Conservation (phyloP, 2,888 invertebrate genomes). For the Amiota mariae region DNA sequence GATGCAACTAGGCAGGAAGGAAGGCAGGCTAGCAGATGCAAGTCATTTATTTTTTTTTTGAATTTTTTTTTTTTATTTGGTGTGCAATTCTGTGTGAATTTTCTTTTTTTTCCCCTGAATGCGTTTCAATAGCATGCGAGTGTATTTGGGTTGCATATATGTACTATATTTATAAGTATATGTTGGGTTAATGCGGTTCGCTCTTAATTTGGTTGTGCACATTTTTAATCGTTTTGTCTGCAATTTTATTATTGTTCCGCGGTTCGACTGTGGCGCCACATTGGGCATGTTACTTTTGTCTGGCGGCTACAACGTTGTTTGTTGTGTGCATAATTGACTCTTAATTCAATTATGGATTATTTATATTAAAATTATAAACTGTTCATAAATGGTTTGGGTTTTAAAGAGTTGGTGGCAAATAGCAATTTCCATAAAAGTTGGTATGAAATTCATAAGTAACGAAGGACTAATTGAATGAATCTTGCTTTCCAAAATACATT, state of each 20-base stretch:
- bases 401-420: too few species aligned
- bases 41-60: not conserved
- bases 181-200: not conserved
- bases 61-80: not conserved
- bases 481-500: too few species aligned
- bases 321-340: not conserved
- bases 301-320: not conserved
- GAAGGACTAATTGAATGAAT: too few species aligned
- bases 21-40: too few species aligned
- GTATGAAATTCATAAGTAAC: too few species aligned
- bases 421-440: too few species aligned
- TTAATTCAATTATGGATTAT: not conserved
- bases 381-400: not conserved
- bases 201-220: not conserved
- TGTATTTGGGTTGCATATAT: not conserved
- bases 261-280: slow-evolving; percentile 21
- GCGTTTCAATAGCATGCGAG: too few species aligned
- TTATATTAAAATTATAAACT: not conserved
- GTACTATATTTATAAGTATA: not conserved
- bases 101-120: slow-evolving; percentile 37
- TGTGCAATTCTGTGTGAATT: slow-evolving; percentile 50
- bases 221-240: slow-evolving; percentile 7
- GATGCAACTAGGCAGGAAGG: too few species aligned
- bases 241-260: slow-evolving; percentile 1
- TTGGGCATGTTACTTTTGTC: not conserved